Evolutionary conservation across 2,113 vertebrate species (phyloP), one percentile per base, ranked within the genome.

Genomic region (Leptodactylus fuscus): DNA sequence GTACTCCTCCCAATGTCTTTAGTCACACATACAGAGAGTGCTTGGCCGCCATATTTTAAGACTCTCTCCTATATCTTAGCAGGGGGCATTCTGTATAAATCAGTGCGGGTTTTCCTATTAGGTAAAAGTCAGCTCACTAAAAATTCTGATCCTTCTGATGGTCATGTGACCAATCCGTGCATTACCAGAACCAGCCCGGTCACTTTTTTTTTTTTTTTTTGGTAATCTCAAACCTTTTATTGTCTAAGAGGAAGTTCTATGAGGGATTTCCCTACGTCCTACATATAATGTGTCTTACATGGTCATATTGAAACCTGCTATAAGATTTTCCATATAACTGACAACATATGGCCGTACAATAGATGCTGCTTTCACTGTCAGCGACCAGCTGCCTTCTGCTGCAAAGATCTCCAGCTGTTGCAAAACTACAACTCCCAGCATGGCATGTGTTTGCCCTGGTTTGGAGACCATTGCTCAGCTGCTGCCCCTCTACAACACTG

Each of bases 261-360:
- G 6, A 9, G 65, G 46, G 73, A 73, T 44, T 46, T 38, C 70
- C 70, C 70, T 48, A 18, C n/a, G 3, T 15, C 32, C 51, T 58
- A 24, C 53, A 44, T 41, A 60, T 58, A 58, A 11, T 34, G 18
- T 29, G 34, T 36, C 49, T 55, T 4, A 13, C 32, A 36, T 32
- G 1, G 34, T 41, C 36, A 1, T 27, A 46, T 16, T 29, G 6
- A 32, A 16, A 32, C 29, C 2, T 27, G 11, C 13, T 49, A 3
- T 79, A 36, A 27, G 11, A 41, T 24, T 32, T n/a, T 34, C 12
- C 34, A 7, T 60, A 9, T 62, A 62, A 80, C 77, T 80, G 77
- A 16, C 34, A 41, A 44, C 77, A 60, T 80, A 80, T 80, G 53
- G 53, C 5, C 10, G 6, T 13, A 62, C 77, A 80, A 60, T 79